Evolutionary conservation across 2,113 vertebrate species (phyloP), one percentile per base, ranked within the genome.

Genomic region (Nibea coibor): DNA sequence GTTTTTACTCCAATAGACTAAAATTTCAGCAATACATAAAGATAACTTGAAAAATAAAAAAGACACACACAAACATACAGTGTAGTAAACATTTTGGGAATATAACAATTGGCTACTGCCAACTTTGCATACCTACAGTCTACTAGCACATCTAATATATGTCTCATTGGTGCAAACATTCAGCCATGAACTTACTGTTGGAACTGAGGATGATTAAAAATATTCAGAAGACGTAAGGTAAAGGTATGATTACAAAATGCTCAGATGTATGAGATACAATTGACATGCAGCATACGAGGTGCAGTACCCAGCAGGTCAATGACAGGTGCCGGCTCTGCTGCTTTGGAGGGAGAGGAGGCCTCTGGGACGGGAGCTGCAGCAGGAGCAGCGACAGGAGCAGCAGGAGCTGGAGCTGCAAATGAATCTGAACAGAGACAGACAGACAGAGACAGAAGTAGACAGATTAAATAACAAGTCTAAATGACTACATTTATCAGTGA

Each of bases 251-350:
- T 17, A 59, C 16, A 26, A 70, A 54, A 50, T 58, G 26, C 43
- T 64, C 58, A 67, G 20, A 10, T 12, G 35, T 39, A 9, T 43
- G 0, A 54, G 11, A 45, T 50, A 51, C 11, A 47, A 16, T 47
- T 8, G 5, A 7, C 17, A 65, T 28, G 50, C 47, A 57, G 43
- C 28, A 26, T 1, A 24, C 24, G 68, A 48, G 53, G 45, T 94
- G 95, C 95, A 93, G 75, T 95, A 99, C 98, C 98, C 90, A 99
- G 96, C 83, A 99, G 97, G 93, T 99, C 97, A 93, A 99, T 96
- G 88, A 99, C 98, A 83, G 96, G 96, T 71, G 94, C 94, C 65
- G 96, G 93, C 74, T 98, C 97, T 91, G 95, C 88, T 94, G 95
- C 88, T 94, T 97, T 96, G 87, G 96, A 95, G 81, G 97, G 96